Evolutionary conservation across 2,888 invertebrate species (phyloP).

Genomic region (Nebria brevicollis): DNA sequence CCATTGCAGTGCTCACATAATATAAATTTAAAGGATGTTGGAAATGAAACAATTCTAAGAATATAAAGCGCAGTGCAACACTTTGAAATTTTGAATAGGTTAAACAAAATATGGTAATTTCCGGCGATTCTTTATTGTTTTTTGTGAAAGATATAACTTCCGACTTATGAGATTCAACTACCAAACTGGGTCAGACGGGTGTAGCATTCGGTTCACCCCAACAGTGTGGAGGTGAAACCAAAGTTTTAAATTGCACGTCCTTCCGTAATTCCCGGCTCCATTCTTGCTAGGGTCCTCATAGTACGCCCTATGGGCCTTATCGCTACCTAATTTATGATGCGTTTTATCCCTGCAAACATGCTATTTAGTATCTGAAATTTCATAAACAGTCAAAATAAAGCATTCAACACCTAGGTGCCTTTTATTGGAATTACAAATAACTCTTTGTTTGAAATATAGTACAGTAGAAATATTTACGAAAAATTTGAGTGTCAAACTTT

Average conservation of each 20-base stretch:
- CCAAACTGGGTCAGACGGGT: neutral
- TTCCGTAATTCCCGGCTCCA: slow-evolving; percentile 24
- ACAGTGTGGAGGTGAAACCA: slow-evolving; percentile 2
- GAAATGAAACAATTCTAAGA: neutral
- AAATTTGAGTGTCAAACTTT: too few species aligned
- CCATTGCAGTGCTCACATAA: neutral
- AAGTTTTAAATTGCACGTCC: slow-evolving; percentile 19
- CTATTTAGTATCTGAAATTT: neutral
- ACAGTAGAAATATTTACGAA: too few species aligned
- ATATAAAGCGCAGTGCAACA: neutral
- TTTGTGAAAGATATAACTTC: neutral
- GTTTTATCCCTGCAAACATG: slow-evolving; percentile 6
- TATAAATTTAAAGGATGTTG: neutral
- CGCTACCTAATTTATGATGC: slow-evolving; percentile 40
- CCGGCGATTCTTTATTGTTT: slow-evolving; percentile 17
- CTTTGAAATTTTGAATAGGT: neutral
- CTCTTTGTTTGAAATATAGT: too few species aligned
- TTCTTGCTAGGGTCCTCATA: slow-evolving; percentile 2
- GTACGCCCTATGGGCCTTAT: slow-evolving; percentile 32
- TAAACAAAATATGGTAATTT: slow-evolving; percentile 6
- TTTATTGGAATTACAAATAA: too few species aligned
- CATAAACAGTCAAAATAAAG: too few species aligned
- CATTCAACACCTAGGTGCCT: too few species aligned
- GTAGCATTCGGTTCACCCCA: neutral
- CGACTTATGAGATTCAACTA: neutral